Base-by-base conservation (phyloP, 2,797 vertebrate genomes). In the Taeniopygia guttata region DNA sequence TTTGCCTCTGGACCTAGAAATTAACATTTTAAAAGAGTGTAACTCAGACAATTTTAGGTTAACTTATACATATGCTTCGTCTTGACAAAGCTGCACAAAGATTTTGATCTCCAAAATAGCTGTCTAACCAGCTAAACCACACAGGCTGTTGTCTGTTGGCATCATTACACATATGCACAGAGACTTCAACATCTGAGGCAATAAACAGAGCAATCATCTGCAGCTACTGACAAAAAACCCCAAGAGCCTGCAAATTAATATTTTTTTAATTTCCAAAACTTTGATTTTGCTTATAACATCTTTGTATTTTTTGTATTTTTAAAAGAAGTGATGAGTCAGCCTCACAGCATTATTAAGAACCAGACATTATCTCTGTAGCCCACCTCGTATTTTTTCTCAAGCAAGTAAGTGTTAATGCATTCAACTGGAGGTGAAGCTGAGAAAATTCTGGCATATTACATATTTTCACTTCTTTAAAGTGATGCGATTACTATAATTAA, bases 41-140 rank as follows among this genome's bases (percentile, higher is more conserved):
- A 73, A 51, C 27, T 72, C 30, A 22, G 62, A 88, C 19, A 75
- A 88, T 40, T 79, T 38, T 54, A 54, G 38, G 45, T 69, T 95
- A 87, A 88, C 73, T 89, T 84, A 84, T 5, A 89, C 63, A 79
- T 68, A 92, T 75, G 83, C 34, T 86, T 81, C 94, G 95, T 85
- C 77, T 93, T 58, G 58, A 85, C 25, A 52, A 91, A 74, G 74
- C 82, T 94, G 76, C 55, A 63, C 23, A 17, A 89, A 94, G 93
- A 84, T 95, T 97, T 86, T 89, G 38, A 85, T 94, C 89, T 96
- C 91, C 82, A 91, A 82, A 95, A 95, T 91, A 94, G 74, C 66
- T 16, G 0, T 51, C 74, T 70, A 82, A 94, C 30, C 23, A 38
- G 93, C 72, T 90, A 96, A 96, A 81, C 32, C 69, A 78, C 10